Conservation (phyloP, 2,888 invertebrate genomes). For the Torymus auratus region DNA sequence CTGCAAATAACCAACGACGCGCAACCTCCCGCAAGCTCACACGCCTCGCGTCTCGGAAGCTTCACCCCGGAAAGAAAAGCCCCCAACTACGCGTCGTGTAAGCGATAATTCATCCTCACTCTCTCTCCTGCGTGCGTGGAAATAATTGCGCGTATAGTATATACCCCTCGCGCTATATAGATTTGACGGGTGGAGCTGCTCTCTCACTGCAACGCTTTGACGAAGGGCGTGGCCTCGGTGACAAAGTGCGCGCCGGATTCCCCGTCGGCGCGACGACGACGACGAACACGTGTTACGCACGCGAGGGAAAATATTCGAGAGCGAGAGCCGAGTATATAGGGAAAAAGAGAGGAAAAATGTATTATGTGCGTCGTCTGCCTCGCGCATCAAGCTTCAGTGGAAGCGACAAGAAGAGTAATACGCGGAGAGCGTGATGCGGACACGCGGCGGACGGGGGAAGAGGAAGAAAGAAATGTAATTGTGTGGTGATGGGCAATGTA, state of each 20-base stretch:
- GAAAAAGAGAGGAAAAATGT: constrained; percentile 20
- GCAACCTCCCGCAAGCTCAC: too few relatives aligned
- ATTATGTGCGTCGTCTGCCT: not conserved
- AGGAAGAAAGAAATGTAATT: too few relatives aligned
- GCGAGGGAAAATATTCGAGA: not conserved
- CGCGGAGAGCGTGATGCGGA: not conserved
- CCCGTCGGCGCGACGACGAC: constrained; percentile 61
- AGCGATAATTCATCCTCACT: constrained; percentile 30
- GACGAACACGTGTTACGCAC: constrained; percentile 67
- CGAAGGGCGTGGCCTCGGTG: constrained; percentile 66
- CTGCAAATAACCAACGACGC: too few relatives aligned
- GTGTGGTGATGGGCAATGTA: too few relatives aligned
- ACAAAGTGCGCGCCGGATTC: constrained; percentile 65
- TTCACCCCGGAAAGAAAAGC: constrained; percentile 11
- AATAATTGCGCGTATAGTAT: constrained; percentile 32
- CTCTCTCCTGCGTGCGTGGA: not conserved
- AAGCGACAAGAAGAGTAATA: not conserved
- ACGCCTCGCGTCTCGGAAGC: too few relatives aligned
- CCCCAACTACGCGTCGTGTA: not conserved
- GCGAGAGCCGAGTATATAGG: constrained; percentile 27
- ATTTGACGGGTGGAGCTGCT: constrained; percentile 45
- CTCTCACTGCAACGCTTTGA: constrained; percentile 52
- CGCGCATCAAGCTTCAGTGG: too few relatives aligned
- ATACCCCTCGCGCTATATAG: not conserved
- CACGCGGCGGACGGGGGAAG: too few relatives aligned